Evolutionary conservation across 2,888 invertebrate species (phyloP).

Genomic region (Troglohyphantes excavatus): DNA sequence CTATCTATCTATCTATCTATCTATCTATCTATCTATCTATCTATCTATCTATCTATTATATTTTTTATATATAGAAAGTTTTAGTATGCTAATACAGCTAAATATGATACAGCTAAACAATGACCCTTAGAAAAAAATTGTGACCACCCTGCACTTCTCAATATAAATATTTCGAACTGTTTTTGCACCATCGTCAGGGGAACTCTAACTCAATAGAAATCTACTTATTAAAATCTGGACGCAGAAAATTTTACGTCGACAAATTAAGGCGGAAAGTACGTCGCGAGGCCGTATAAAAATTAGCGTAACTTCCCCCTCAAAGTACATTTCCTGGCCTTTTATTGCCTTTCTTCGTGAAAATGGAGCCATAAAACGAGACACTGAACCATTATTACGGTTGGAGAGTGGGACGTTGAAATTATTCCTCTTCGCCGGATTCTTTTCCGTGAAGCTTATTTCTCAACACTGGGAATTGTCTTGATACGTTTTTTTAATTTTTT

Average conservation of each 20-base stretch:
- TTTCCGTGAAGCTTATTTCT: background rate
- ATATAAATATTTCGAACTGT: too few species aligned
- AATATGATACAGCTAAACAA: too few species aligned
- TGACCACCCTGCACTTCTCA: too few species aligned
- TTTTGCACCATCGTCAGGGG: background rate
- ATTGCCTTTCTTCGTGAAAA: background rate
- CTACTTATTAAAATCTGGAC: background rate
- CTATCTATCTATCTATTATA: too few species aligned
- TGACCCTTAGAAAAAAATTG: too few species aligned
- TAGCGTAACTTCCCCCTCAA: background rate
- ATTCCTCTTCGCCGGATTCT: background rate
- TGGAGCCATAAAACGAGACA: constrained; percentile 1
- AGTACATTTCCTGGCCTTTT: background rate
- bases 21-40: too few species aligned
- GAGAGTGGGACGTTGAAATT: background rate
- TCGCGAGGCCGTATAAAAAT: background rate
- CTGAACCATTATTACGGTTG: background rate
- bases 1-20: too few species aligned
- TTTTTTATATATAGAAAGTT: too few species aligned
- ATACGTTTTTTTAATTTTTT: background rate
- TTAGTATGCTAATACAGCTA: too few species aligned
- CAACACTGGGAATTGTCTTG: background rate
- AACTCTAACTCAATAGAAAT: background rate
- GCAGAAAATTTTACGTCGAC: background rate
- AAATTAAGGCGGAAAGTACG: background rate